A percentile compares a stretch with the other conserved stretches of the same genome.
Conservation (phyloP, 2,797 vertebrate species). For the Megalops cyprinoides region DNA sequence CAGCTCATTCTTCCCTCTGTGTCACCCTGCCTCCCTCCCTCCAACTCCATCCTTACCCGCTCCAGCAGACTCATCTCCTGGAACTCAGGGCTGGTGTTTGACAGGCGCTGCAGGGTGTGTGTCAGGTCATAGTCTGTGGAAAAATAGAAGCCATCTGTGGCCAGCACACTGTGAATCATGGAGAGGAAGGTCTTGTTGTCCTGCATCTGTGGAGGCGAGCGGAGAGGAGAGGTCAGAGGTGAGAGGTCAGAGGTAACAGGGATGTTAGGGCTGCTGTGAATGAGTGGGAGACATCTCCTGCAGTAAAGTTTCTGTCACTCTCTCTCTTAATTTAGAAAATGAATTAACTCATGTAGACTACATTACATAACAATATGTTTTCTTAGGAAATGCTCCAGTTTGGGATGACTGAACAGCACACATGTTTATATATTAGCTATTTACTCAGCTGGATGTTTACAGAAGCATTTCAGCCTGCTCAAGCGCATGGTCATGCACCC, state of each 20-base stretch:
- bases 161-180: slow-evolving; percentile 88
- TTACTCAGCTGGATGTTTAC: too few species aligned
- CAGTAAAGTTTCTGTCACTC: neutral
- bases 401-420: too few species aligned
- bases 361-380: neutral
- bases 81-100: slow-evolving; percentile 96
- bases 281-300: neutral
- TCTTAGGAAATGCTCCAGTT: too few species aligned
- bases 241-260: neutral
- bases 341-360: neutral
- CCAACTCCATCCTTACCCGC: slow-evolving; percentile 86
- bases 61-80: slow-evolving; percentile 96
- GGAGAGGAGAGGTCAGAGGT: neutral
- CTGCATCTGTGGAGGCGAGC: slow-evolving; percentile 85
- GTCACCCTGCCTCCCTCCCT: too few species aligned
- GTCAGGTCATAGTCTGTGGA: slow-evolving; percentile 92
- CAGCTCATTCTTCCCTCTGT: too few species aligned
- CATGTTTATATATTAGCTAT: too few species aligned
- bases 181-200: slow-evolving; percentile 92
- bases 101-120: slow-evolving; percentile 88
- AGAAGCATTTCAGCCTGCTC: too few species aligned
- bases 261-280: neutral
- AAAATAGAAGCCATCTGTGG: slow-evolving; percentile 91
- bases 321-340: neutral
- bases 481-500: too few species aligned